Conservation (phyloP, 2,888 invertebrate species). For the Platerodrilus igneus region DNA sequence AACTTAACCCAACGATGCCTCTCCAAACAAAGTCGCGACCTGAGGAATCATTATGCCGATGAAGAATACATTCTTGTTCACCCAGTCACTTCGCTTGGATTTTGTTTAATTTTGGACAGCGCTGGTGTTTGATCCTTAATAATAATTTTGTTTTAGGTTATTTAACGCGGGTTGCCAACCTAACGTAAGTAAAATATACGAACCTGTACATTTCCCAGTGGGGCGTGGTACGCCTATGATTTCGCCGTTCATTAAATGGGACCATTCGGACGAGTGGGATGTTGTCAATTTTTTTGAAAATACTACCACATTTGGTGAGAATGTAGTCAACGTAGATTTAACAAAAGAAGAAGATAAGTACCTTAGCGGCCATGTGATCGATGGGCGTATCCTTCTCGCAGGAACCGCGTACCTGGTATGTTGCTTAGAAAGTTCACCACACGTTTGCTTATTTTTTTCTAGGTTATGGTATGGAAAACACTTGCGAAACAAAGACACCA, state of each 20-base stretch:
- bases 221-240: conserved; percentile 88
- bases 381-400: conserved; percentile 89
- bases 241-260: conserved; percentile 83
- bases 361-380: too few species aligned
- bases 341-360: conserved; percentile 69
- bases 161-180: conserved; percentile 79
- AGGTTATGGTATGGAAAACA: conserved; percentile 79
- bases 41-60: too few species aligned
- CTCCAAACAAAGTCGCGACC: too few species aligned
- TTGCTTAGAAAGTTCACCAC: neutral
- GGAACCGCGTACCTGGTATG: conserved; percentile 86
- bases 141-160: conserved; percentile 48
- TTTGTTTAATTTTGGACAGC: too few species aligned
- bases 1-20: too few species aligned
- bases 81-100: too few species aligned
- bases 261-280: conserved; percentile 84
- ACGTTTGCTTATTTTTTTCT: too few species aligned
- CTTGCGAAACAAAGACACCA: conserved; percentile 73
- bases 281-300: conserved; percentile 70
- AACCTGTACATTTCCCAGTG: conserved; percentile 76
- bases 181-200: conserved; percentile 66
- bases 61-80: too few species aligned
- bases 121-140: too few species aligned
- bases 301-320: conserved; percentile 65
- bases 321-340: conserved; percentile 72